Base-by-base conservation (phyloP, 1,140 invertebrate genomes). In the Metaphire vulgaris region DNA sequence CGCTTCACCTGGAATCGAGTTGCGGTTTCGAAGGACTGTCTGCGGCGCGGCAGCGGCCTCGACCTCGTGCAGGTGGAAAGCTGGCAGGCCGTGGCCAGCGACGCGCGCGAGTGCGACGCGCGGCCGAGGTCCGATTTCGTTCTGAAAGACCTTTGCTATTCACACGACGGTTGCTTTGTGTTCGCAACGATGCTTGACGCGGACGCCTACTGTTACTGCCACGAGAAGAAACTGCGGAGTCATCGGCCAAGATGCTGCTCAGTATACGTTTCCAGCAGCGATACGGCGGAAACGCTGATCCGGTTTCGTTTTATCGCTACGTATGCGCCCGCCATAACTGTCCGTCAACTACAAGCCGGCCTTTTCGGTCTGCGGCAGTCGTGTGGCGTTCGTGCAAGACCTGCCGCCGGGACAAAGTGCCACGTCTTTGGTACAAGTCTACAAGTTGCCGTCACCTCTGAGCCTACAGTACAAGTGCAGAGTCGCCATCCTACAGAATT, bases 311-410 rank as follows among this genome's bases (percentile, higher is more conserved):
- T 77, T 81, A 83, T 33, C 79, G 85, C 15, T 85, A 83, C 75
- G 82, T 82, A 0, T 86, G 85, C 69, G 81, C 81, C 0, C 79
- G 80, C 21, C 85, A 86, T 75, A 82, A 81, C 16, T 86, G 85
- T 75, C 83, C 12, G 77, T 83, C 65, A 85, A 85, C 78, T 86
- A 83, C 79, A 81, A 83, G 78, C 85, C 85, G 0, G 77, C 84
- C 29, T 82, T 86, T 74, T 86, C 85, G 6, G 80, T 81, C 28
- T 85, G 84, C 78, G 83, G 84, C 31, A 84, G 80, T 69, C 81
- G 84, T 2, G 85, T 86, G 84, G 85, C 84, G 31, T 81, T 86
- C 28, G 81, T 84, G n/a, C 74, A 85, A 28, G 85, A 86, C 80
- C 82, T 83, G 21, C 41, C 41, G 21, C 21, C 41, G 21, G 41